Evolutionary conservation across 2,888 invertebrate species (phyloP).

Genomic region (Arrhopalites spinosus): DNA sequence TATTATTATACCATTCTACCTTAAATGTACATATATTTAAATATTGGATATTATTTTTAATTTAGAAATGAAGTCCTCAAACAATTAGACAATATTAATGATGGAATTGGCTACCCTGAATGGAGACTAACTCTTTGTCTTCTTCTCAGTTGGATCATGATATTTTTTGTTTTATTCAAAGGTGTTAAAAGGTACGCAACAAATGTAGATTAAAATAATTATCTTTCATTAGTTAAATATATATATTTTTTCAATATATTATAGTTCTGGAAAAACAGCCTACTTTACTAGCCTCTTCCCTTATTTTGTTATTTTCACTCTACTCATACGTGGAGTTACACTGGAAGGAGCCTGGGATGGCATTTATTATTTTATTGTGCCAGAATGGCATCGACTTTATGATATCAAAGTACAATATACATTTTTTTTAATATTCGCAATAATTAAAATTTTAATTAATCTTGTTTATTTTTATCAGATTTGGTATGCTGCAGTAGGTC

Average conservation of each 20-base stretch:
- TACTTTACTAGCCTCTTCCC: slow-evolving; percentile 90
- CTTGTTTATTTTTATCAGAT: slow-evolving; percentile 62
- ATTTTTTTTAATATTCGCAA: neutral
- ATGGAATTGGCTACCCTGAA: slow-evolving; percentile 65
- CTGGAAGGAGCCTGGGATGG: slow-evolving; percentile 75
- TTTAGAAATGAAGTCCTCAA: slow-evolving; percentile 64
- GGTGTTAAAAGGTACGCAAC: slow-evolving; percentile 69
- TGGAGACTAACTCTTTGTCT: slow-evolving; percentile 64
- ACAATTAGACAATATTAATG: slow-evolving; percentile 62
- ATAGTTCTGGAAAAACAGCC: slow-evolving; percentile 67
- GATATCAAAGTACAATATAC: slow-evolving; percentile 67
- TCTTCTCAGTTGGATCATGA: slow-evolving; percentile 68
- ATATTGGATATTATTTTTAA: neutral
- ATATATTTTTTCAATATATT: neutral
- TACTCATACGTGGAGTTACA: slow-evolving; percentile 67
- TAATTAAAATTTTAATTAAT: neutral
- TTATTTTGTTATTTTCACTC: slow-evolving; percentile 74
- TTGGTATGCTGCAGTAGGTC: slow-evolving; percentile 73
- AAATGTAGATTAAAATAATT: neutral
- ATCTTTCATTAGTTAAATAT: neutral
- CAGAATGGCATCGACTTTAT: slow-evolving; percentile 75
- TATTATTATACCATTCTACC: too few relatives aligned
- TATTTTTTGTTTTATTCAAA: slow-evolving; percentile 71
- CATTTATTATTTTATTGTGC: slow-evolving; percentile 77
- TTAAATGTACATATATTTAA: too few relatives aligned